A percentile compares a stretch with the other conserved stretches of the same genome.
Conservation (phyloP, 2,888 invertebrate genomes). For the Philereme transversata region DNA sequence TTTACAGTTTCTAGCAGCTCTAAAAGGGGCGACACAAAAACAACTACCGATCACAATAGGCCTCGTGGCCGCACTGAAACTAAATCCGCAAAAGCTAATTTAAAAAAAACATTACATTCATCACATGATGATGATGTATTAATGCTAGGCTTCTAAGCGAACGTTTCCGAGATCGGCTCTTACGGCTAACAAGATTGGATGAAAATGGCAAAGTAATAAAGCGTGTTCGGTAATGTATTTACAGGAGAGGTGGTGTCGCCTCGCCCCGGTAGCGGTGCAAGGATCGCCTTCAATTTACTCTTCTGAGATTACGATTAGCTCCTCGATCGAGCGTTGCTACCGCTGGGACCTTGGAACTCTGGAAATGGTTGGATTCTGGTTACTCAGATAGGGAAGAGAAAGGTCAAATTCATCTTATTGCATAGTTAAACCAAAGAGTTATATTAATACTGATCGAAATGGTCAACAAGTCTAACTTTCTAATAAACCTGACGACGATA, state of each 20-base stretch:
- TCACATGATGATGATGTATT: too few species aligned
- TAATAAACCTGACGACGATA: too few species aligned
- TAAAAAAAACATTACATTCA: too few species aligned
- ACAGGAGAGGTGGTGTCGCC: constrained; percentile 69
- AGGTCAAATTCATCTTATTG: too few species aligned
- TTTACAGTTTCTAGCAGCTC: too few species aligned
- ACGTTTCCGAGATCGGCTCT: constrained; percentile 65
- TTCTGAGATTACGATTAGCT: constrained; percentile 66
- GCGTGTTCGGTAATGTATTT: constrained; percentile 81
- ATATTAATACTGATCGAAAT: too few species aligned
- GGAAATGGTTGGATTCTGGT: constrained; percentile 40
- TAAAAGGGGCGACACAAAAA: too few species aligned
- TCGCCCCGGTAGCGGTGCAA: constrained; percentile 58
- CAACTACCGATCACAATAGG: too few species aligned
- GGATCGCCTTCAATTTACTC: constrained; percentile 71
- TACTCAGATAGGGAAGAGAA: constrained; percentile 26
- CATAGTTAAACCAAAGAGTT: too few species aligned
- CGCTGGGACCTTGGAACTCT: constrained; percentile 34
- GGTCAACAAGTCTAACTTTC: too few species aligned
- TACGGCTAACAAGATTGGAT: constrained; percentile 81
- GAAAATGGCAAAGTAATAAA: constrained; percentile 81
- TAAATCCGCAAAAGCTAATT: too few species aligned
- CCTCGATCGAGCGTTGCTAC: constrained; percentile 52
- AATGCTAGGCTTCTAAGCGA: constrained; percentile 51
- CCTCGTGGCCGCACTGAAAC: too few species aligned